A percentile compares a stretch with the other conserved stretches of the same genome.
Evolutionary conservation across 2,797 vertebrate genomes (phyloP).

Genomic region (Odontamblyopus rebecca): DNA sequence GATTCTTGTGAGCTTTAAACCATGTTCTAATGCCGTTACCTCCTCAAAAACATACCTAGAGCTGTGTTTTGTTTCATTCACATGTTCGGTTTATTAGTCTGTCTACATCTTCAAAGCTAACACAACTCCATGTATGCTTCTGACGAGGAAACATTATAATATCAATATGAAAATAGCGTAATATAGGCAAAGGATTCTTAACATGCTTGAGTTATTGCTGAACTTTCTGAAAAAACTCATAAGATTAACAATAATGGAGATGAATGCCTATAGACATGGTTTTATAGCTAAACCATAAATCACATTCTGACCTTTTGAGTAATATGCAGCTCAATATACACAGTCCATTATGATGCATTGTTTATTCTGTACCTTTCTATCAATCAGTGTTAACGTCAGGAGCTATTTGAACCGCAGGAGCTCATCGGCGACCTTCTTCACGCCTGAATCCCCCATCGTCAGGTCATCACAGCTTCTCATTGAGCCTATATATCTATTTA

Average conservation of each 20-base stretch:
- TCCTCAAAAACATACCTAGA: no score
- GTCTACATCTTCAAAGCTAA: no score
- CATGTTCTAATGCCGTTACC: no score
- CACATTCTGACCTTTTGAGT: not conserved
- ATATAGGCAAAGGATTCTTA: no score
- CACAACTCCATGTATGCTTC: no score
- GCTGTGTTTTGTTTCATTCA: no score
- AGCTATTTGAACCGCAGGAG: not conserved
- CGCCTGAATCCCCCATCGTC: not conserved
- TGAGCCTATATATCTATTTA: not conserved
- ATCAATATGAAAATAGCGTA: no score
- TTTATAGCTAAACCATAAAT: not conserved
- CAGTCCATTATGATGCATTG: not conserved
- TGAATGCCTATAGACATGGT: not conserved
- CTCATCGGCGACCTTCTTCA: not conserved
- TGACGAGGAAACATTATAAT: no score
- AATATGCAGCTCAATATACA: not conserved
- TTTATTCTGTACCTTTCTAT: not conserved
- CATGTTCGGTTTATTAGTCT: no score
- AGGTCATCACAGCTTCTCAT: not conserved
- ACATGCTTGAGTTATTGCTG: no score
- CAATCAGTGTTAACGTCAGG: not conserved
- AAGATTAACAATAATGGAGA: not conserved
- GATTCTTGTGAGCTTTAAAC: no score
- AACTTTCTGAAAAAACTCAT: not conserved